Conservation (phyloP, 2,888 invertebrate species). For the Lochmaea crataegi region DNA sequence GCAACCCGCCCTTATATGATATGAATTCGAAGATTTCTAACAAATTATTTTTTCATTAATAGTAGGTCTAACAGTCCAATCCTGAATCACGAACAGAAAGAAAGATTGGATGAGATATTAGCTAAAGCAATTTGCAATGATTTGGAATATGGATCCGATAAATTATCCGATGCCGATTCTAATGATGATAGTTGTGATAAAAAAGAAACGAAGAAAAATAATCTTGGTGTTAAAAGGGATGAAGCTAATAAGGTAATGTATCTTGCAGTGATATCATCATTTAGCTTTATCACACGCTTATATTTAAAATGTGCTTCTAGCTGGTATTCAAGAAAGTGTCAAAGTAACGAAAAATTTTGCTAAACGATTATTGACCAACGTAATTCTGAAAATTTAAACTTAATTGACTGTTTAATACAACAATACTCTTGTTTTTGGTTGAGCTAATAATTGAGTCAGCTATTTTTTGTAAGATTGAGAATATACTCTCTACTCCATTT, state of each 20-base stretch:
- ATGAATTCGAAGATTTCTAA: too few relatives aligned
- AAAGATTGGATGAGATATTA: conserved; percentile 38
- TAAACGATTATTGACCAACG: too few relatives aligned
- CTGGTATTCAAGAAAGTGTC: too few relatives aligned
- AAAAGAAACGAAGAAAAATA: conserved; percentile 33
- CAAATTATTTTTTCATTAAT: background rate
- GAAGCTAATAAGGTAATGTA: conserved; percentile 15
- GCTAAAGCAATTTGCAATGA: conserved; percentile 35
- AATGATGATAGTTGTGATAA: conserved; percentile 24
- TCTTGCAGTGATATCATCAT: background rate
- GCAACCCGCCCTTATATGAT: too few relatives aligned
- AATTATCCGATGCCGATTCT: conserved; percentile 20
- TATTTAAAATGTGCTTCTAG: too few relatives aligned
- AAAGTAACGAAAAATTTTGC: too few relatives aligned
- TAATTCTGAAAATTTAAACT: too few relatives aligned
- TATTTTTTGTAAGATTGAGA: too few relatives aligned
- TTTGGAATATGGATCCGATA: conserved; percentile 34
- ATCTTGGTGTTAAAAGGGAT: conserved; percentile 7
- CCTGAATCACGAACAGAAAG: conserved; percentile 21
- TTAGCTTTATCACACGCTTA: background rate
- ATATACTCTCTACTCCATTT: too few relatives aligned
- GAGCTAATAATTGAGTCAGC: too few relatives aligned
- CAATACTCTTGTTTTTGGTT: too few relatives aligned
- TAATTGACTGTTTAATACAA: too few relatives aligned
- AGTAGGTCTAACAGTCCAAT: conserved; percentile 22